These are phyloP conservation scores for Penaeus vannamei DNA, from an alignment of 1,140 invertebrate species.

Conservation along the genomic window DNA sequence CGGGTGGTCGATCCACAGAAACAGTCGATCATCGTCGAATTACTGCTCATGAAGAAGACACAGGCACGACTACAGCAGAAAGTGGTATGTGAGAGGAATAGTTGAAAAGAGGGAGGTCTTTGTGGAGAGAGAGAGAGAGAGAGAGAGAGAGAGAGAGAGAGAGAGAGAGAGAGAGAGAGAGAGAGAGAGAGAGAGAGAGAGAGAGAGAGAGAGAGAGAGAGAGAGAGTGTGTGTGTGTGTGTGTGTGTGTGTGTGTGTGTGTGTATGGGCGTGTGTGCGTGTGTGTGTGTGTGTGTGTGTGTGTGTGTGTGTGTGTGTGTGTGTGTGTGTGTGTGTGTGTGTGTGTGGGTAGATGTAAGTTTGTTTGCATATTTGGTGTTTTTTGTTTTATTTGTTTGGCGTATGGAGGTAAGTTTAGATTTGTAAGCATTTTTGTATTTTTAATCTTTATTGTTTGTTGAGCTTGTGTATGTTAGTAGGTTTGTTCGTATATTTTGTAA, in stretches of 20 bases:
- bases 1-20: slow-evolving; percentile 72
- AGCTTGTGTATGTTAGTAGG: background rate
- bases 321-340: slow-evolving; percentile 43
- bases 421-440: too few relatives aligned
- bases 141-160: too few relatives aligned
- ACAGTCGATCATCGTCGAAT: slow-evolving; percentile 72
- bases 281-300: slow-evolving; percentile 38
- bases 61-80: slow-evolving; percentile 72
- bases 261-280: too few relatives aligned
- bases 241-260: slow-evolving; percentile 8
- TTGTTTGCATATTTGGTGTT: too few relatives aligned
- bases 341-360: too few relatives aligned
- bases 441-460: too few relatives aligned
- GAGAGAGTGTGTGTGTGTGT: background rate
- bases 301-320: slow-evolving; percentile 38
- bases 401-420: too few relatives aligned
- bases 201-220: too few relatives aligned
- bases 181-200: too few relatives aligned
- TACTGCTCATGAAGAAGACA: slow-evolving; percentile 73
- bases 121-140: background rate
- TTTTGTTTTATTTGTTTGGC: too few relatives aligned
- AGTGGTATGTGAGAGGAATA: slow-evolving; percentile 69
- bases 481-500: background rate
- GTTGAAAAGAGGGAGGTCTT: background rate
- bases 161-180: too few relatives aligned